These are phyloP conservation scores for Thunnus albacares DNA, from an alignment of 2,797 vertebrate genomes.

Conservation along the genomic window DNA sequence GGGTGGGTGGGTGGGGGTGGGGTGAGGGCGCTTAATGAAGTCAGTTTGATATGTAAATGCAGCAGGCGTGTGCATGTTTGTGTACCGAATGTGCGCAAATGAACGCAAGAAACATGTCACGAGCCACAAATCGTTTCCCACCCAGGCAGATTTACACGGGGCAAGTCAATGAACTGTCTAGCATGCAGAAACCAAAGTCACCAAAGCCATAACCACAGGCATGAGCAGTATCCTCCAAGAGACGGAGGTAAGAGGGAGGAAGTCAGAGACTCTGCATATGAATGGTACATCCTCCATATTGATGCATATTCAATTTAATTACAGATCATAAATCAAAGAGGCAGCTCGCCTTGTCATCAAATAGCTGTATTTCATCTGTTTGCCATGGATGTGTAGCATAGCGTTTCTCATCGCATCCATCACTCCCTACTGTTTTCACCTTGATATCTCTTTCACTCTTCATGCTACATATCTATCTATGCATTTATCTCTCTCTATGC, in stretches of 20 bases:
- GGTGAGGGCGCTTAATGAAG: not conserved
- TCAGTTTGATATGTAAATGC: constrained; percentile 54
- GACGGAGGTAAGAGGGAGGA: constrained; percentile 51
- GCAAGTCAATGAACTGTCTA: constrained; percentile 66
- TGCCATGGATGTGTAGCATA: constrained; percentile 1
- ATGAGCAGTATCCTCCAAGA: constrained; percentile 69
- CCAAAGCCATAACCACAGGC: constrained; percentile 76
- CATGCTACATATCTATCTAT: constrained; percentile 1
- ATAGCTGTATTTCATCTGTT: constrained; percentile 38
- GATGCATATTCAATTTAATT: constrained; percentile 57
- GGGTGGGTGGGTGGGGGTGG: too few species aligned
- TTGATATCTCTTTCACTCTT: constrained; percentile 16
- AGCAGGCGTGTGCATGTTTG: constrained; percentile 31
- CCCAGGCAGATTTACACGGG: constrained; percentile 72
- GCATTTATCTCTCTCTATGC: constrained; percentile 8
- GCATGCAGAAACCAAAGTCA: constrained; percentile 69
- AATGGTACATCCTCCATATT: constrained; percentile 50
- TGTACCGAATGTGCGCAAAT: constrained; percentile 49
- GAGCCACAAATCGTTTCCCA: constrained; percentile 71
- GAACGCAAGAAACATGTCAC: constrained; percentile 55
- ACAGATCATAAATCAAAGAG: constrained; percentile 52
- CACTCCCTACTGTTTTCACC: constrained; percentile 21
- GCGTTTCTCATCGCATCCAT: constrained; percentile 30
- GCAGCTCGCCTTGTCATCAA: constrained; percentile 52
- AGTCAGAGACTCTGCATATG: constrained; percentile 47